phyloP scores from a whole-genome alignment of 2,888 invertebrate species.

The Eustalomyia histrio region DNA sequence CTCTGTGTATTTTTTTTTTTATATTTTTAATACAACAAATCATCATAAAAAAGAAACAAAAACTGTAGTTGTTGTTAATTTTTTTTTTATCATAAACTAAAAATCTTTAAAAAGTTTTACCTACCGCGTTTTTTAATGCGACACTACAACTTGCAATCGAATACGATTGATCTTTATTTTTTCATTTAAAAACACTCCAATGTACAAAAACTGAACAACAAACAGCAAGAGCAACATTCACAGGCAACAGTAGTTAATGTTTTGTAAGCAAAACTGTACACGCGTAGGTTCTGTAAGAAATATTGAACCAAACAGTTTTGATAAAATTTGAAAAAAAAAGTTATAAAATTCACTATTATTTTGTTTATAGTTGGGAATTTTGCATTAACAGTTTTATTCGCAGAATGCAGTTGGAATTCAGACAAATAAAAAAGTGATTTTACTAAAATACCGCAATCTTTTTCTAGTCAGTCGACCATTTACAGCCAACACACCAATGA shows the following conservation, averaged over 20 bases:
- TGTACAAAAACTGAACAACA: conserved; percentile 20
- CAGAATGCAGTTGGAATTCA: too few species aligned
- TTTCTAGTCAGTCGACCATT: too few species aligned
- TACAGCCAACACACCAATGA: too few species aligned
- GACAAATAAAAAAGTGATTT: too few species aligned
- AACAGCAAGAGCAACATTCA: conserved; percentile 34
- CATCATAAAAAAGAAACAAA: conserved; percentile 4
- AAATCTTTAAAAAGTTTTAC: conserved; percentile 68
- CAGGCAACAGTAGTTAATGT: conserved; percentile 57
- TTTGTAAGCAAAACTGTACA: conserved; percentile 44
- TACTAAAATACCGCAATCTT: too few species aligned
- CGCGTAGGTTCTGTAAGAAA: neutral
- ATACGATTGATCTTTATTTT: conserved; percentile 75
- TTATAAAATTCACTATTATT: too few species aligned
- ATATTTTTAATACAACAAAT: neutral
- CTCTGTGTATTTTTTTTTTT: conserved; percentile 24
- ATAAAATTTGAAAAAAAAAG: too few species aligned
- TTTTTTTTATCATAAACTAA: conserved; percentile 61
- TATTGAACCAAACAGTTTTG: too few species aligned
- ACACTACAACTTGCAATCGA: conserved; percentile 73
- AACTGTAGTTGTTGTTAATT: conserved; percentile 31
- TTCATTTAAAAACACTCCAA: conserved; percentile 12
- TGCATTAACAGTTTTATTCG: too few species aligned
- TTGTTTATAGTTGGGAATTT: too few species aligned
- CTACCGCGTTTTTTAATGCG: conserved; percentile 73